phyloP scores from a whole-genome alignment of 2,113 vertebrate species.

The Takifugu bimaculatus region DNA sequence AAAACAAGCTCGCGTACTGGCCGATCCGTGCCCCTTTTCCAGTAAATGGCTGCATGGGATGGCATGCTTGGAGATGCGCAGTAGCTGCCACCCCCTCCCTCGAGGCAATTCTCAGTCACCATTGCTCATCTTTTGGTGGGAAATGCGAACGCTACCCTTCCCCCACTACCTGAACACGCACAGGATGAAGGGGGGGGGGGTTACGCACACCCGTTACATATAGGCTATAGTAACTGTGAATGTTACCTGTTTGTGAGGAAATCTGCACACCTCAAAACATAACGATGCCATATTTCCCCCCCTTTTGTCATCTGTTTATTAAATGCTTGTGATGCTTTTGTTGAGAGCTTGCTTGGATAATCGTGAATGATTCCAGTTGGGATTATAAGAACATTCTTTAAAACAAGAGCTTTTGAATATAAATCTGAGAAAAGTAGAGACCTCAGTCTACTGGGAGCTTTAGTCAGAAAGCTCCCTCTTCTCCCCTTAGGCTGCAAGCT shows the following conservation, averaged over 20 bases:
- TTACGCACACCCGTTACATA: conserved; percentile 27
- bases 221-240: conserved; percentile 33
- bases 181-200: conserved; percentile 41
- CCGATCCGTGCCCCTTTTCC: conserved; percentile 10
- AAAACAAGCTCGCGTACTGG: conserved; percentile 31
- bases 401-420: conserved; percentile 65
- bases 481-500: conserved; percentile 66
- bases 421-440: conserved; percentile 58
- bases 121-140: conserved; percentile 60
- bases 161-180: conserved; percentile 52
- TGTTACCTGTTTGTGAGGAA: conserved; percentile 39
- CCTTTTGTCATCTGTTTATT: conserved; percentile 38
- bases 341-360: conserved; percentile 51
- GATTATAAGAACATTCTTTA: conserved; percentile 51
- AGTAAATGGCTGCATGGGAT: neutral
- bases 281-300: conserved; percentile 10
- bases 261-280: conserved; percentile 27
- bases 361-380: conserved; percentile 49
- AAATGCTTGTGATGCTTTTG: conserved; percentile 43
- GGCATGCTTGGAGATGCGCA: conserved; percentile 27
- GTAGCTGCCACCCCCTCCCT: conserved; percentile 15
- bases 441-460: conserved; percentile 55
- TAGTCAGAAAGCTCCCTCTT: conserved; percentile 49
- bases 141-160: conserved; percentile 52
- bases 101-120: conserved; percentile 34